Base-by-base conservation (phyloP, 1,140 invertebrate species). In the Bathynomus jamesi region DNA sequence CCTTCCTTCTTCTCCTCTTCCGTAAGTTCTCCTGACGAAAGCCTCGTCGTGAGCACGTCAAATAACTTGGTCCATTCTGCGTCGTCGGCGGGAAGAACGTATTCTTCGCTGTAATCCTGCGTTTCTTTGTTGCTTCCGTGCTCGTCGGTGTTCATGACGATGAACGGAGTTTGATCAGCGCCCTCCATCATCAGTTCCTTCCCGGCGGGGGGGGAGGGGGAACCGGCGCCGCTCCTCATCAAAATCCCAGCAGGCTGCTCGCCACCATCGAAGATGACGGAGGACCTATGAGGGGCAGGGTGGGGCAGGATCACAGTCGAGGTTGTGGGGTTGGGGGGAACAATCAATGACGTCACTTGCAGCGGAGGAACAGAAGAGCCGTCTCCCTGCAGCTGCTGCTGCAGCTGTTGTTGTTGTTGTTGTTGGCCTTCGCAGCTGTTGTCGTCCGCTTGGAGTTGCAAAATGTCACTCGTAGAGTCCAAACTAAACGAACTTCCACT, bases 21-120 rank as follows among this genome's bases (percentile, higher is more conserved):
- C 11, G 32, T 66, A 13, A 77, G 67, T 25, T 71, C 70, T 10
- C 69, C 60, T 1, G 67, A 62, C 3, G 60, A 53, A 27, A 29
- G 21, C 21, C 72, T 61, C 21, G 65, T 28, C 1, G 69, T 61
- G 17, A 77, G 62, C 28, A 74, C 70, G 10, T 77, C 72, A 72
- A 77, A 77, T 17, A 77, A 30, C 32, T 77, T 77, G 24, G 70
- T 74, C 76, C 76, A 77, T 29, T 77, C 76, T 24, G 67, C 61
- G 31, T 77, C 76, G 61, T 77, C 76, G 0, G 76, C 76, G 2
- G 76, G 76, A 21, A 77, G 40, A 10, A 77, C 70, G 61, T 77
- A 77, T 30, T 77, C 75, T 60, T 77, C 72, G 53, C 69, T 72
- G 11, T 25, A 32, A 13, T 72, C 72, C 28, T 74, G 69, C 31